Base-by-base conservation (phyloP, 2,797 vertebrate genomes). In the Ataeniobius toweri region DNA sequence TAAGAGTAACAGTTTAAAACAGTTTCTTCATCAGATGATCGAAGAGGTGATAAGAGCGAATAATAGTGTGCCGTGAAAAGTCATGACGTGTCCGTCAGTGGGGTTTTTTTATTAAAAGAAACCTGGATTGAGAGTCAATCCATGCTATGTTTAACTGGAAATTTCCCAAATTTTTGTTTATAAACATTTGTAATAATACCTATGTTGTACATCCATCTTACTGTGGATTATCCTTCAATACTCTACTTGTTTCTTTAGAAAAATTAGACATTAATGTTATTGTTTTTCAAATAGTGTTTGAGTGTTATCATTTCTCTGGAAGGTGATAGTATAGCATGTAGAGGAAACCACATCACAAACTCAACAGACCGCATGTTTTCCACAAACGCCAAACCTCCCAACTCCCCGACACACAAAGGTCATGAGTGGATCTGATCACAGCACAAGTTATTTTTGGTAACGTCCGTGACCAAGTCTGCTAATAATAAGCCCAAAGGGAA, bases 401-500 rank as follows among this genome's bases (percentile, higher is more conserved):
- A 36, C 67, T 78, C 59, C 71, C 13, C 50, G 24, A n/a, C 71
- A 77, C 16, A 14, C 69, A 65, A 65, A 76, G 74, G 80, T 88
- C 86, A 89, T 59, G 85, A 73, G 85, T 72, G 76, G 56, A 76
- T 75, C 68, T 83, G 82, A 84, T 79, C 85, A 61, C 22, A 79
- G 41, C 56, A 3, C 1, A 0, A 0, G 31, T 46, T 91, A 90
- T 92, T 92, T 85, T 59, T 18, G 71, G 77, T 28, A 5, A 72
- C 76, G 69, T 84, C 74, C 76, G 71, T 83, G 79, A 93, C 77
- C 1, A 4, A 7, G 14, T 13, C 16, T 8, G 61, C 87, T 87
- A 86, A 86, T 84, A 89, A 92, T 92, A 89, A 59, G 4, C 6
- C 1, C 4, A 48, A 71, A 86, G 78, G 89, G 91, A 92, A 91